These are phyloP conservation scores for Sebastolobus alascanus DNA, from an alignment of 2,797 vertebrate genomes.

Conservation along the genomic window DNA sequence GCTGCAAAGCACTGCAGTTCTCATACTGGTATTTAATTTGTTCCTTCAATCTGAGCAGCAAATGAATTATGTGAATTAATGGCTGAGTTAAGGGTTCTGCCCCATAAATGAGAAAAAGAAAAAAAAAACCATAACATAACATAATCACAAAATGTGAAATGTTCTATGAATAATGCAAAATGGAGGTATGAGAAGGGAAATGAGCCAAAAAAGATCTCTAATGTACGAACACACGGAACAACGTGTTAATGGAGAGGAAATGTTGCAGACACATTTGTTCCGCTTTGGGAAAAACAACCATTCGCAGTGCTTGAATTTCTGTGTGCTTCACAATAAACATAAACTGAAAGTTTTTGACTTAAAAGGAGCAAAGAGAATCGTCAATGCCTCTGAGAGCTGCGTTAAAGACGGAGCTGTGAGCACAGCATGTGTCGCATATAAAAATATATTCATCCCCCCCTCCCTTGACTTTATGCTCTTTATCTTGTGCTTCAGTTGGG, in stretches of 20 bases:
- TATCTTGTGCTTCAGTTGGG: constrained; percentile 27
- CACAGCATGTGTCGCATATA: constrained; percentile 33
- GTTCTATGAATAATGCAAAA: constrained; percentile 47
- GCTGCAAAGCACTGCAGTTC: constrained; percentile 1
- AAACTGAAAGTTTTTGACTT: constrained; percentile 37
- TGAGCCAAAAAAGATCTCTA: constrained; percentile 31
- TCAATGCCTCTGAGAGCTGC: not conserved
- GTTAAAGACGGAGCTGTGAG: constrained; percentile 26
- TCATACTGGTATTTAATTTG: constrained; percentile 5
- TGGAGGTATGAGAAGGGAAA: constrained; percentile 39
- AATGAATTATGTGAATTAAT: constrained; percentile 47
- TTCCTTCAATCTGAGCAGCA: constrained; percentile 37
- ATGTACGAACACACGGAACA: constrained; percentile 2
- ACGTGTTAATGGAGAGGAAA: constrained; percentile 43
- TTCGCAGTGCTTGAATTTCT: constrained; percentile 1
- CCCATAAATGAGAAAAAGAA: not conserved
- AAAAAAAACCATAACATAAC: not conserved
- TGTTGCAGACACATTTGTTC: constrained; percentile 18
- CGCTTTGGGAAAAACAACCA: constrained; percentile 8
- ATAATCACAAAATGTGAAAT: constrained; percentile 28
- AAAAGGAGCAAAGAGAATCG: constrained; percentile 13
- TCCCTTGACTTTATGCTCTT: constrained; percentile 35
- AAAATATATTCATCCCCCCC: constrained; percentile 28
- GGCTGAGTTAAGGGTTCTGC: constrained; percentile 20
- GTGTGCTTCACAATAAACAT: not conserved